Base-by-base conservation (phyloP, 2,888 invertebrate species). In the Sminthurinus aureus region DNA sequence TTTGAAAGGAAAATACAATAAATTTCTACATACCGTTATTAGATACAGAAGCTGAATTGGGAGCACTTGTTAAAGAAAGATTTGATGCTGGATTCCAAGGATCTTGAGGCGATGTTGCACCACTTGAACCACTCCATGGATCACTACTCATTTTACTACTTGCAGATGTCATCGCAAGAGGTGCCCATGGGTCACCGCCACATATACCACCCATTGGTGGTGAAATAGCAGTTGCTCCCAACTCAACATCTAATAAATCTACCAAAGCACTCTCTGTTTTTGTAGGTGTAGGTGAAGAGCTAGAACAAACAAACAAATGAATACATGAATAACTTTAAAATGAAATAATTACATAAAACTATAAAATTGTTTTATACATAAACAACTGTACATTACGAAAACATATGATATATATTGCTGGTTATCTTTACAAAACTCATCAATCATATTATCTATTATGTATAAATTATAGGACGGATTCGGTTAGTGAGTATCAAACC, bases 171-270 rank as follows among this genome's bases (percentile, higher is more conserved):
- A 85, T 81, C 22, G 78, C 64, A 73, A 87, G 83, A n/a, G 89
- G 89, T 22, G 89, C 89, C 89, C 89, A 90, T 11, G 85, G 86
- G 38, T 86, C 86, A 15, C 86, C 85, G 76, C 88, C 88, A 74
- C 85, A 84, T 51, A 85, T 87, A 22, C 87, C 87, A 0, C 85
- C 86, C 77, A 84, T 96, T 66, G 84, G 82, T 85, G 90, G 91
- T 86, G 91, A 91, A 20, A 92, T 91, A 87, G 92, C 92, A 11
- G 87, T 86, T 76, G 87, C 88, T 9, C 94, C 93, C 89, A 96
- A 92, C 90, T 93, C 94, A 86, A 96, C 95, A 90, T 96, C 96
- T 89, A 96, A 91, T 89, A 96, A 91, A 91, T 96, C 96, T 85
- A 96, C 92, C 91, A 96, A 92, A 90, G 88, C 88, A 83, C 87